Conservation (phyloP, 2,888 invertebrate species). For the Yponomeuta plumbellus region DNA sequence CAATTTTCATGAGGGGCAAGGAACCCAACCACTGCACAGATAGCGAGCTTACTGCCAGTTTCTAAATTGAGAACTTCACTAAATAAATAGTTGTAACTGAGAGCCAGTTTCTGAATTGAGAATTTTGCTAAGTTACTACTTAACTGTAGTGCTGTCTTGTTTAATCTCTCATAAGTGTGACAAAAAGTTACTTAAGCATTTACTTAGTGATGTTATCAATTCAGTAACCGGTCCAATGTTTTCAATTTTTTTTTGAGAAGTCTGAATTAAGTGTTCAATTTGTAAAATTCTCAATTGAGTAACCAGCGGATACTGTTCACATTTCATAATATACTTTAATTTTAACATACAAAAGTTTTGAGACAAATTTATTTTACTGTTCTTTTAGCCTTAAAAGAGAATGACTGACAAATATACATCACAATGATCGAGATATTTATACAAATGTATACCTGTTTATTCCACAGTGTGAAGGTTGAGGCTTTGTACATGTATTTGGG, state of each 20-base stretch:
- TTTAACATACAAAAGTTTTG: background rate
- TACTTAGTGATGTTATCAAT: too few species aligned
- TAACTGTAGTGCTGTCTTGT: too few species aligned
- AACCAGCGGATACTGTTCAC: background rate
- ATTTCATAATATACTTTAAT: background rate
- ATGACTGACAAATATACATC: background rate
- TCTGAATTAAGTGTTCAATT: too few species aligned
- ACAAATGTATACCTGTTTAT: conserved; percentile 52
- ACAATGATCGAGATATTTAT: conserved; percentile 33
- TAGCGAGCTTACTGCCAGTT: background rate
- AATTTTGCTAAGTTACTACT: too few species aligned
- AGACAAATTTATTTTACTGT: background rate
- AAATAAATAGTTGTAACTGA: too few species aligned
- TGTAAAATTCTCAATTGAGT: too few species aligned
- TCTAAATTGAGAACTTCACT: too few species aligned
- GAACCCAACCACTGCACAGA: background rate
- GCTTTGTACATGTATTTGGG: conserved; percentile 15
- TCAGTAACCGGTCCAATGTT: too few species aligned
- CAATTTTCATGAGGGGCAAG: background rate
- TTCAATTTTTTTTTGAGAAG: too few species aligned
- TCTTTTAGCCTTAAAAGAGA: background rate
- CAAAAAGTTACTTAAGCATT: too few species aligned
- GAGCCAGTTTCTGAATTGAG: too few species aligned
- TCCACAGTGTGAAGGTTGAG: conserved; percentile 46
- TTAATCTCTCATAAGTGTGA: too few species aligned